Evolutionary conservation across 2,113 vertebrate species (phyloP), one percentile per base, ranked within the genome.

Genomic region (Lepisosteus oculatus): DNA sequence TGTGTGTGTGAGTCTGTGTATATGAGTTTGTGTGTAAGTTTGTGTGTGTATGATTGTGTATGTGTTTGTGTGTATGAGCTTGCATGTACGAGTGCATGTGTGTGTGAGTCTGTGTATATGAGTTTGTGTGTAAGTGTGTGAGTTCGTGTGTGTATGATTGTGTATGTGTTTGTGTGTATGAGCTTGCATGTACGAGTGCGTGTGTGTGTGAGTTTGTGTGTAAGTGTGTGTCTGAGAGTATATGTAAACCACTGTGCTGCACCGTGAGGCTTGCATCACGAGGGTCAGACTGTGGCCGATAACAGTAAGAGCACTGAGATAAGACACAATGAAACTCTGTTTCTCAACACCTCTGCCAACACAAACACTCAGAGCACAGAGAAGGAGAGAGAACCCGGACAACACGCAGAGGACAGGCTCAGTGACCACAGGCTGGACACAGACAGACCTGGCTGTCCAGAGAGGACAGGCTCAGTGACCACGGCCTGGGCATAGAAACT

Each of bases 11-110:
- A 4, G n/a, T 72, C 45, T 68, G 67, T 67, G 67, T 68, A 62
- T 59, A n/a, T n/a, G n/a, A n/a, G n/a, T 65, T 72, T 74, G 61
- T 74, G 8, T 79, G 83, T 70, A 65, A 55, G 63, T 77, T 4
- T 63, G 8, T 63, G 4, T 63, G 8, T 63, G 4, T 63, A 4
- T 63, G 4, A 7, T 3, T 63, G 4, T 63, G 4, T 63, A 3
- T 63, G 8, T 63, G 13, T 42, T 11, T 67, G 43, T 67, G 14
- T 15, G 6, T 51, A 5, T 47, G 13, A 47, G 44, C 47, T 7
- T 67, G n/a, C 9, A 12, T 66, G 13, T 66, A 6, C 1, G 17
- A 29, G 17, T 66, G 4, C 45, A 5, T 14, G 6, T 51, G 43
- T 15, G 6, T 67, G 5, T 51, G 43, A 2, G 1, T 17, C 13